Percentiles rank a stretch among this genome's conserved stretches.
Evolutionary conservation across 2,888 invertebrate species (phyloP).

Genomic region (Spialia ferax): DNA sequence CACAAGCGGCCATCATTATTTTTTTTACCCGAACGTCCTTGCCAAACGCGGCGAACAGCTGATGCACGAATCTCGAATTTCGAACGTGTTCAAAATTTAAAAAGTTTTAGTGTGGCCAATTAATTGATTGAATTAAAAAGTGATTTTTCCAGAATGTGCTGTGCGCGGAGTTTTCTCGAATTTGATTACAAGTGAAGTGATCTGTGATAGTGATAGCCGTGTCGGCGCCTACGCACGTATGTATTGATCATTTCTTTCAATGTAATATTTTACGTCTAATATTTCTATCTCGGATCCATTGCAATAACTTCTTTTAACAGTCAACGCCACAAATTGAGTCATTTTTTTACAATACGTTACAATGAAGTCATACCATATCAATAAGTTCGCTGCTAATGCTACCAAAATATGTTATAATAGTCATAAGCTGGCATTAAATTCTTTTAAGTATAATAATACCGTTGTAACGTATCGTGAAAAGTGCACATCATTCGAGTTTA

Average conservation of each 20-base stretch:
- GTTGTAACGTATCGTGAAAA: not conserved
- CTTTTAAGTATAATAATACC: not conserved
- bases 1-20: conserved; percentile 58
- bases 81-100: conserved; percentile 43
- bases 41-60: conserved; percentile 68
- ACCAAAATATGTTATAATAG: not conserved
- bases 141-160: conserved; percentile 28
- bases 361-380: not conserved
- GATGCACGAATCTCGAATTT: conserved; percentile 57
- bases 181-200: conserved; percentile 32
- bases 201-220: conserved; percentile 28
- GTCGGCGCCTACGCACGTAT: conserved; percentile 20
- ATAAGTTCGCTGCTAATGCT: not conserved
- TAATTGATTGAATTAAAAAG: conserved; percentile 10
- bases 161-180: conserved; percentile 32
- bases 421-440: not conserved
- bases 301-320: not conserved
- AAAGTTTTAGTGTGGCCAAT: conserved; percentile 25
- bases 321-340: not conserved
- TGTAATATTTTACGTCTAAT: not conserved
- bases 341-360: not conserved
- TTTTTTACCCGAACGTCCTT: conserved; percentile 69
- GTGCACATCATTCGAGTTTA: not conserved
- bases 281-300: not conserved
- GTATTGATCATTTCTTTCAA: conserved; percentile 3